phyloP scores from a whole-genome alignment of 1,140 invertebrate species.

The Elysia chlorotica region DNA sequence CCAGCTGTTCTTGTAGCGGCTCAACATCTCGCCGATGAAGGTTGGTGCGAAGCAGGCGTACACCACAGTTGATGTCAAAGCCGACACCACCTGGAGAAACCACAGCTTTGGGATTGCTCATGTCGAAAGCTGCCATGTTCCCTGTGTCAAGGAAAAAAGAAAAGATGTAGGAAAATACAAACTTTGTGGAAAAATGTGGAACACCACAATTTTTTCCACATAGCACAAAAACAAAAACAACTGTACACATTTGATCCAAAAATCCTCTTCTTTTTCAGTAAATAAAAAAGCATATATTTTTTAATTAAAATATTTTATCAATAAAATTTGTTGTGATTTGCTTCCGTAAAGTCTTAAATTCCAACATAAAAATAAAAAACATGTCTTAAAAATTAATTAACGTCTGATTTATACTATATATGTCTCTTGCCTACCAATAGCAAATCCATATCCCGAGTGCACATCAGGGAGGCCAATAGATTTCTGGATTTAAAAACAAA shows the following conservation, averaged over 20 bases:
- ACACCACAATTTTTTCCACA: not conserved
- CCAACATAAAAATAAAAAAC: no score
- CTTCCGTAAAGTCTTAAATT: no score
- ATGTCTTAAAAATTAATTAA: no score
- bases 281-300: no score
- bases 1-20: slow-evolving; percentile 96
- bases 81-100: slow-evolving; percentile 99
- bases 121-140: slow-evolving; percentile 99
- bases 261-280: no score
- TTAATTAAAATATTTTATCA: no score
- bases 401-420: no score
- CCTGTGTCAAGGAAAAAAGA: slow-evolving; percentile 66
- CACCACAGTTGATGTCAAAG: slow-evolving; percentile 99
- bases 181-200: no score
- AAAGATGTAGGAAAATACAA: not conserved
- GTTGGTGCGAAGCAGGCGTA: slow-evolving; percentile 93
- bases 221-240: no score
- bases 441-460: slow-evolving; percentile 99
- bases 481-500: slow-evolving; percentile 49
- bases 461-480: slow-evolving; percentile 93
- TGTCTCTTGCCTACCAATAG: slow-evolving; percentile 86
- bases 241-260: no score
- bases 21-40: slow-evolving; percentile 91
- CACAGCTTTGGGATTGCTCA: slow-evolving; percentile 87
- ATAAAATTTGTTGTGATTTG: no score